Base-by-base conservation (phyloP, 2,797 vertebrate species). In the Sebastes hopkinsi region DNA sequence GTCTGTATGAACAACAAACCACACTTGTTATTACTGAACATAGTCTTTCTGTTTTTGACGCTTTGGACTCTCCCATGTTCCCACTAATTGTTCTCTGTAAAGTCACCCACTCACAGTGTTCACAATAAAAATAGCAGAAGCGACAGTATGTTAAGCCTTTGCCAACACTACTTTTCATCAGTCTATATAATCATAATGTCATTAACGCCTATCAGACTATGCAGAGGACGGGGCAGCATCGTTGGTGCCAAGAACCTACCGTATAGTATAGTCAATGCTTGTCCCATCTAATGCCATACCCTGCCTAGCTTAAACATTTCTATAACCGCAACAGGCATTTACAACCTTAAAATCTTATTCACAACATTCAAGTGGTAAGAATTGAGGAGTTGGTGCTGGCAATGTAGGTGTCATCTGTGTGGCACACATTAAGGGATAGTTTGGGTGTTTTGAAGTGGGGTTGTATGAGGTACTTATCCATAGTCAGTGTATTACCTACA, bases 41-140 rank as follows among this genome's bases (percentile, higher is more conserved):
- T 42, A 67, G 38, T 72, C 34, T 52, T 68, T 60, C 16, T 67
- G 34, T 69, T 69, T 74, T 50, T 74, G 34, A 71, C 9, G 30
- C 65, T 54, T 60, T 27, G 46, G 34, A 22, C 52, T 79, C 54
- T 27, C 36, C 66, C 29, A 38, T 61, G n/a, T 62, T 82, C 59
- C 50, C 4, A 12, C 34, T 79, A 66, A 38, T 66, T 71, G 56
- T 61, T 76, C 65, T 71, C 62, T 69, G 54, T 67, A 12, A 77
- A 67, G 61, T 75, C 69, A 55, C 62, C 32, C 66, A 36, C 42
- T 42, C 73, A 67, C 23, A 72, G 67, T 55, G 60, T 66, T 12
- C n/a, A 56, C 54, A 34, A 36, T 58, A 50, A 70, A 78, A 80
- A 81, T 70, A 73, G 36, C 29, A 66, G 4, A 75, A 52, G 34